Percentiles rank a stretch among this genome's conserved stretches.
phyloP scores from a whole-genome alignment of 2,113 vertebrate genomes.

The Rhinoderma darwinii region DNA sequence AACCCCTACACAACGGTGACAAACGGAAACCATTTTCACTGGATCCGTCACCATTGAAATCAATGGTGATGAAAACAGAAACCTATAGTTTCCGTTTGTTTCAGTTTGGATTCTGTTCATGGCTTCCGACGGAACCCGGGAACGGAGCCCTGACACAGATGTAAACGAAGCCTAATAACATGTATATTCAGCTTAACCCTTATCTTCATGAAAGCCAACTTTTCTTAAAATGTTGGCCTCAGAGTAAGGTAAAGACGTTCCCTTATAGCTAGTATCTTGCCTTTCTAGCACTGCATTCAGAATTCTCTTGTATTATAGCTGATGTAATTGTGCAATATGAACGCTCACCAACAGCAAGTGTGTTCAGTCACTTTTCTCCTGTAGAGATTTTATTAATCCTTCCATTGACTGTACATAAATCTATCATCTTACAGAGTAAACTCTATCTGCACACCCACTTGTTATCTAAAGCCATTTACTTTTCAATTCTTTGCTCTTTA shows the following conservation, averaged over 20 bases:
- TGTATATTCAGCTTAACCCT: not conserved
- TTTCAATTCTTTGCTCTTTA: conserved; percentile 28
- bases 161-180: too few relatives aligned
- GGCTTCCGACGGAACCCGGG: too few relatives aligned
- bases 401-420: conserved; percentile 28
- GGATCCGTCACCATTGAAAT: too few relatives aligned
- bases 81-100: too few relatives aligned
- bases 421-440: conserved; percentile 22
- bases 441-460: conserved; percentile 16
- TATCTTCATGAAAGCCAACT: not conserved
- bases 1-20: too few relatives aligned
- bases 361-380: conserved; percentile 26
- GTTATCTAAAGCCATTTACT: conserved; percentile 34
- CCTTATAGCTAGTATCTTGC: not conserved
- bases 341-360: not conserved
- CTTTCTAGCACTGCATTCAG: not conserved
- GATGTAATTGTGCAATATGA: conserved; percentile 22
- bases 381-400: conserved; percentile 26
- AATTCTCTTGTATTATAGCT: conserved; percentile 3
- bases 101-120: too few relatives aligned
- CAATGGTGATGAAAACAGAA: too few relatives aligned
- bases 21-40: too few relatives aligned
- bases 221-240: not conserved
- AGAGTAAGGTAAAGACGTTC: not conserved
- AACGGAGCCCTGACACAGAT: too few relatives aligned